Evolutionary conservation across 2,113 vertebrate species (phyloP).

Genomic region (Capreolus pygargus): DNA sequence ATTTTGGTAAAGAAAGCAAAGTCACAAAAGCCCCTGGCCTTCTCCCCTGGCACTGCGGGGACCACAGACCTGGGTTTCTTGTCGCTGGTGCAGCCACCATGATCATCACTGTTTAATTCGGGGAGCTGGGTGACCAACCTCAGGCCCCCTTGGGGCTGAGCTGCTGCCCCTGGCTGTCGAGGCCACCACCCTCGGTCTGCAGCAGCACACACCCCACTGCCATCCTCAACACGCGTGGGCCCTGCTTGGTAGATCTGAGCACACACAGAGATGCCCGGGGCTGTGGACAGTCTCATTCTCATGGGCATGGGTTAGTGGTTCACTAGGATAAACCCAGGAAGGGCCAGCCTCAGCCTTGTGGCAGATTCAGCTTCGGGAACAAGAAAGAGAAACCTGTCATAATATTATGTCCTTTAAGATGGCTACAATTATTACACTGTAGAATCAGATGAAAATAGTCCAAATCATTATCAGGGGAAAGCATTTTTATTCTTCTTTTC

Average conservation of each 20-base stretch:
- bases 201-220: rapidly evolving
- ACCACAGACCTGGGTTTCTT: not conserved
- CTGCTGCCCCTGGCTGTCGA: not conserved
- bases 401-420: not conserved
- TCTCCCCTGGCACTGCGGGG: not conserved
- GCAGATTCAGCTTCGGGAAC: not conserved
- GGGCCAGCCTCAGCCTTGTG: not conserved
- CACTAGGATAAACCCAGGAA: not conserved
- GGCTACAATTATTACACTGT: not conserved
- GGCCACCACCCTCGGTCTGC: not conserved
- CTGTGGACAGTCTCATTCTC: not conserved
- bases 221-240: rapidly evolving
- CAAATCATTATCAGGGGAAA: not conserved
- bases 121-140: not conserved
- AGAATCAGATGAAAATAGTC: not conserved
- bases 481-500: not conserved
- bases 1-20: not conserved
- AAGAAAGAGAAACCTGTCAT: not conserved
- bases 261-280: rapidly evolving
- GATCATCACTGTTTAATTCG: not conserved
- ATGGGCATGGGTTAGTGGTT: not conserved
- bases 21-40: not conserved
- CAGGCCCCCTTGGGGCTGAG: not conserved
- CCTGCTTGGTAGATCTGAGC: not conserved
- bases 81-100: not conserved